Base-by-base conservation (phyloP, 2,888 invertebrate species). In the Pandemis cinnamomeana region DNA sequence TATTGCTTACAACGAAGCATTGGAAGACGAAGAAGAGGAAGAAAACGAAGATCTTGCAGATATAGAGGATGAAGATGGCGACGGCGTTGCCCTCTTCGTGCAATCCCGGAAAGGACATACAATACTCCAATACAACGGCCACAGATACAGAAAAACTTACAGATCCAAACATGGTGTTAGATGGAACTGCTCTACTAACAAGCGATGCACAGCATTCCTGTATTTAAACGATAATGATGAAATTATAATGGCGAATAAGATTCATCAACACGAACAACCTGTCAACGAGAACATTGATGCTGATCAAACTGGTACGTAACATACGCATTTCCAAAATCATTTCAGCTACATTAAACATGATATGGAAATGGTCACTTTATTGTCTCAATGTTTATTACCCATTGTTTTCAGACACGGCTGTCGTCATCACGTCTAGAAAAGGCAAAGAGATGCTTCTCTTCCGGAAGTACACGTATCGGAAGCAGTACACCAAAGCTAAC, bases 361-460 rank as follows among this genome's bases (percentile, higher is more conserved):
- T 20, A 55, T 7, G 20, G 20, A 55, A 27, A 60, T 36, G 11
- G 5, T 11, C 1, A 36, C 3, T 36, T 36, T 13, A 27, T 8
- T 15, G 8, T 6, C 10, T 4, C 6, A 44, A 10, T n/a, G 6
- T 20, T 63, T 20, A 20, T 63, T 20, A 7, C 41, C 7, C 41
- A 6, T 72, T 15, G 42, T 78, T 81, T 78, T 20, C 83, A 93
- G 92, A 91, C 55, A 80, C 87, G 36, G 89, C 91, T 1, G 82
- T 91, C 1, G 84, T 92, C 5, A 89, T 93, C 71, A 93, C 89
- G 41, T 93, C 93, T 5, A 86, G 93, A 1, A 93, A 93, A 82
- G 93, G 93, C 13, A 93, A 89, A 77, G 90, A 92, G 75, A 91
- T 94, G 84, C 84, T 94, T 0, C 83, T 93, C 5, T 92, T 89